Evolutionary conservation across 2,797 vertebrate species (phyloP).

Genomic region (Champsocephalus esox): DNA sequence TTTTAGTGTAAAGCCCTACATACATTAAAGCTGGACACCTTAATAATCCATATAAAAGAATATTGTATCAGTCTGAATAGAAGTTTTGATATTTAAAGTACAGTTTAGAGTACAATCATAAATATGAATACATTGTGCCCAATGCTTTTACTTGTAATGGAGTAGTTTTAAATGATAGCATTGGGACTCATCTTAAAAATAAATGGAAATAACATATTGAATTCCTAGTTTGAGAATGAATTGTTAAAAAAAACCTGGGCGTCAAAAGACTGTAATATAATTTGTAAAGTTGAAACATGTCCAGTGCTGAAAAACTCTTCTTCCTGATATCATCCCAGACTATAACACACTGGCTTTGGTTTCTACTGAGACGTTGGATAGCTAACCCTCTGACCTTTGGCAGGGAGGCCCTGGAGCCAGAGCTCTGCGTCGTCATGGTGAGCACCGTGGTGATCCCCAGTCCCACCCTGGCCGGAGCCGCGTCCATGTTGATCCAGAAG

Average conservation of each 20-base stretch:
- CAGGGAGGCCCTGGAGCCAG: slow-evolving; percentile 93
- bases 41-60: not conserved
- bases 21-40: too few relatives aligned
- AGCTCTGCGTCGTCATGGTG: slow-evolving; percentile 98
- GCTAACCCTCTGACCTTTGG: slow-evolving; percentile 88
- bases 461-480: slow-evolving; percentile 92
- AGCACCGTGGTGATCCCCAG: slow-evolving; percentile 96
- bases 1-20: too few relatives aligned
- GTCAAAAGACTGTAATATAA: too few relatives aligned
- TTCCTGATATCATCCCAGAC: not conserved
- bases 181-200: too few relatives aligned
- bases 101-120: not conserved
- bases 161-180: not conserved
- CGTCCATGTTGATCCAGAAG: slow-evolving; percentile 98
- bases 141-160: not conserved
- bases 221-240: too few relatives aligned
- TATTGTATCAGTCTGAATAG: too few relatives aligned
- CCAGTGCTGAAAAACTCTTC: not conserved
- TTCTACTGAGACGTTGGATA: not conserved
- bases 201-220: too few relatives aligned
- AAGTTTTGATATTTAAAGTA: too few relatives aligned
- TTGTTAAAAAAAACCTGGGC: too few relatives aligned
- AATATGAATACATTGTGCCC: too few relatives aligned
- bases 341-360: slow-evolving; percentile 9
- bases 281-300: too few relatives aligned